Base-by-base conservation (phyloP, 2,797 vertebrate species). In the Tamandua tetradactyla region DNA sequence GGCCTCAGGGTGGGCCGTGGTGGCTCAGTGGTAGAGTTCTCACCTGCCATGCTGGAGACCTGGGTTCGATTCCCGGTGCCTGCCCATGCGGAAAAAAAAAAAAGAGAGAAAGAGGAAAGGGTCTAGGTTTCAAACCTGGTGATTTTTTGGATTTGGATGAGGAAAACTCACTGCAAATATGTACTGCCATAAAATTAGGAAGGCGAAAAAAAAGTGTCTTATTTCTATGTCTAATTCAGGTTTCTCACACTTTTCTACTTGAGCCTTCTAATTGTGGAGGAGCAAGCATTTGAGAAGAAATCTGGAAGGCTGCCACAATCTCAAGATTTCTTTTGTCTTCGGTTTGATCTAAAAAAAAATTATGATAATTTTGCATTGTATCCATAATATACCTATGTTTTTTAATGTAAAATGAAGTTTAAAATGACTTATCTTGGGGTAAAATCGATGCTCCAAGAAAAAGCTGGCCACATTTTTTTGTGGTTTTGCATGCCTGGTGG, bases 111-210 rank as follows among this genome's bases (percentile, higher is more conserved):
- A n/a, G n/a, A n/a, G n/a, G n/a, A n/a, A 94, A 88, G 97, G 95
- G 3, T 18, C 83, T 81, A 66, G 59, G 47, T 20, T 89, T 69
- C 12, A 87, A 96, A 94, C 1, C 4, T 72, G 81, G 88, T 69
- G 71, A 82, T 18, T 57, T 87, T 93, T n/a, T n/a, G n/a, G 92
- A 93, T 87, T 59, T 83, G 59, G 59, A 91, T 84, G 89, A 84
- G 88, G 75, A 96, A 95, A 88, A 68, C 2, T 87, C 84, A 83
- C 18, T 78, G 30, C 52, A 79, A 22, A 89, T 20, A 80, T 8
- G 86, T 96, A 95, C 32, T 20, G 55, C 64, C 92, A 30, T 42
- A 86, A 97, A 93, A 55, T 89, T 0, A 68, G 35, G 9, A 91
- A 87, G 72, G 17, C 2, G 42, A 13, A 27, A 89, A 75, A 49